Conservation (phyloP, 2,888 invertebrate genomes). For the Hybos culiciformis region DNA sequence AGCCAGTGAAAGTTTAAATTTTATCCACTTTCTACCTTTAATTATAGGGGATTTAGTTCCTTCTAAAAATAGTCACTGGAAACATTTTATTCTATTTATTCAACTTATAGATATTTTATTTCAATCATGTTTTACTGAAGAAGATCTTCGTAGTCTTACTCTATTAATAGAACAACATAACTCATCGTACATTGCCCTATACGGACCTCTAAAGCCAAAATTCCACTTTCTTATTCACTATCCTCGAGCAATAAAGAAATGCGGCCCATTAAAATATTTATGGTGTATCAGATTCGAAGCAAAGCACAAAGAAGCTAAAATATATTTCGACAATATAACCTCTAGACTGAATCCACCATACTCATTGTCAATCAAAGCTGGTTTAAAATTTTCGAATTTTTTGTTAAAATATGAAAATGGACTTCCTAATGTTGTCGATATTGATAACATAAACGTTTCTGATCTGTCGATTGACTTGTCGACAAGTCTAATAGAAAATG, state of each 20-base stretch:
- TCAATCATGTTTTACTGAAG: conserved; percentile 4
- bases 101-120: conserved; percentile 11
- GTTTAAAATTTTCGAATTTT: conserved; percentile 10
- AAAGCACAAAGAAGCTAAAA: conserved; percentile 10
- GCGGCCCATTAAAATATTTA: conserved; percentile 10
- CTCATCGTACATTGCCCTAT: conserved; percentile 9
- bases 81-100: conserved; percentile 6
- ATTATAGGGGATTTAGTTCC: conserved; percentile 15
- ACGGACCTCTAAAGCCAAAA: conserved; percentile 12
- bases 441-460: background rate
- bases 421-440: background rate
- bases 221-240: conserved; percentile 13
- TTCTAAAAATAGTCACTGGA: conserved; percentile 11
- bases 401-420: conserved; percentile 6
- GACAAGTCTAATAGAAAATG: conserved; percentile 2
- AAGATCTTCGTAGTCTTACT: no score
- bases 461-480: conserved; percentile 1
- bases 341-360: conserved; percentile 9
- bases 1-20: conserved; percentile 13
- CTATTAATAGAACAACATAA: conserved; percentile 11
- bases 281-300: conserved; percentile 11
- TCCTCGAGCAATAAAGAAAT: conserved; percentile 10
- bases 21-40: conserved; percentile 13
- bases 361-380: conserved; percentile 9
- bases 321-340: conserved; percentile 7